A percentile compares a stretch with the other conserved stretches of the same genome.
phyloP scores from a whole-genome alignment of 2,888 invertebrate species.

The Drosophila ustulata region DNA sequence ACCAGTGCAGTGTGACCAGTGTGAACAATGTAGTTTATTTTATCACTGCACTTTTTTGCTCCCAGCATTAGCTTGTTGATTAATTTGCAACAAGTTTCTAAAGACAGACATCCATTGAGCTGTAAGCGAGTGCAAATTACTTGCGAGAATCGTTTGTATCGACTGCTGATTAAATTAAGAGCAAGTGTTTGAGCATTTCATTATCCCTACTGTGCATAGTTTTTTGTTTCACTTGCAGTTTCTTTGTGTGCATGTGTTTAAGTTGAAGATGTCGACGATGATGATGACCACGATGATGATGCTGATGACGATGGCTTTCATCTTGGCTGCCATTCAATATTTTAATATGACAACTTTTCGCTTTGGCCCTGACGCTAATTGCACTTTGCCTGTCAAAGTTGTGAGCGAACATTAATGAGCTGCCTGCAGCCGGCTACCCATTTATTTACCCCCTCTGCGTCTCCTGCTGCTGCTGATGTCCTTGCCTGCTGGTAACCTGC shows the following conservation, averaged over 20 bases:
- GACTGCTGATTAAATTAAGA: conserved; percentile 11
- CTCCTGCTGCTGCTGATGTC: not conserved
- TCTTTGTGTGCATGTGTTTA: conserved; percentile 17
- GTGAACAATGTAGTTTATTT: too few species aligned
- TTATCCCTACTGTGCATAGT: conserved; percentile 7
- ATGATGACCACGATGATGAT: not conserved
- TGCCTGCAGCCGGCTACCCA: conserved; percentile 23
- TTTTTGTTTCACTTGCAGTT: conserved; percentile 8
- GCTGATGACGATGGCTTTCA: conserved; percentile 17
- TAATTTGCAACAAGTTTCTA: not conserved
- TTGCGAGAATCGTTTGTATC: conserved; percentile 2
- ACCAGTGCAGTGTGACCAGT: too few species aligned
- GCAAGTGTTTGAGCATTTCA: conserved; percentile 9
- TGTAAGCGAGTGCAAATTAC: not conserved
- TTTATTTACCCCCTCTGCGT: not conserved
- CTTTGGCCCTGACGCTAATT: conserved; percentile 69
- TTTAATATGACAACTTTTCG: conserved; percentile 76
- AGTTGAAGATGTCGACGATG: conserved; percentile 3
- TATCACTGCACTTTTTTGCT: too few species aligned
- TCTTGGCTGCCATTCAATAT: conserved; percentile 72
- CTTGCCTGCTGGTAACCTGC: conserved; percentile 2
- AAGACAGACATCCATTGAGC: conserved; percentile 1
- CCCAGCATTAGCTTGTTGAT: not conserved
- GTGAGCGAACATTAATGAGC: conserved; percentile 72
- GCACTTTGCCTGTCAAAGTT: conserved; percentile 76